Evolutionary conservation across 2,113 vertebrate genomes (phyloP), one percentile per base, ranked within the genome.

Genomic region (Echinops telfairi): DNA sequence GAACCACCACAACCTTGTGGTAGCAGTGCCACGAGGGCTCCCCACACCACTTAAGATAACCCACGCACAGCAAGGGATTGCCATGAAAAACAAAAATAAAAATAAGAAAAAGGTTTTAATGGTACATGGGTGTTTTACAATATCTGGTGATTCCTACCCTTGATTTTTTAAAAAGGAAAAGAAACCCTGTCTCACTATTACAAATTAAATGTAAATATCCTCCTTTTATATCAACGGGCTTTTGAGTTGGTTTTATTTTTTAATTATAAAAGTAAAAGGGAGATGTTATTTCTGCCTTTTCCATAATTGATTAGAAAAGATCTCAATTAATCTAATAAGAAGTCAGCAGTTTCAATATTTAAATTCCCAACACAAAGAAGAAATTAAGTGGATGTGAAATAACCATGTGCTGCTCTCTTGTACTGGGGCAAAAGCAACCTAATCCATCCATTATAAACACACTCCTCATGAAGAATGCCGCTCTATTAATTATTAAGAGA

Each of bases 401-500:
- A 94, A 94, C 62, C 43, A 93, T 75, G 83, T 0, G 4, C 73
- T 93, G 53, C 89, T 92, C 89, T 96, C 40, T 91, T 89, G 20
- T 89, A 95, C 87, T 78, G 80, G 14, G 71, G 33, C 16, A 91
- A 97, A 96, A 97, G 86, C 91, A 93, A 95, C 58, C 29, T 86
- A 93, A 96, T 96, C 95, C 95, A 97, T 91, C 88, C 91, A 90
- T 73, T 80, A 83, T 83, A 94, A 85, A 87, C 70, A 94, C 31
- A 92, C 19, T 94, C 76, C 90, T 91, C 79, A 92, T 96, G 86
- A 95, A 92, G 43, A 83, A 96, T 94, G 90, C 76, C 95, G 66
- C 79, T 84, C 60, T 93, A 95, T 96, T 96, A 97, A 95, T 97
- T 96, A 97, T 95, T 96, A 88, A 95, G 36, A 93, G 57, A 96